Evolutionary conservation across 1,140 invertebrate species (phyloP).

Genomic region (Acyrthosiphon pisum): DNA sequence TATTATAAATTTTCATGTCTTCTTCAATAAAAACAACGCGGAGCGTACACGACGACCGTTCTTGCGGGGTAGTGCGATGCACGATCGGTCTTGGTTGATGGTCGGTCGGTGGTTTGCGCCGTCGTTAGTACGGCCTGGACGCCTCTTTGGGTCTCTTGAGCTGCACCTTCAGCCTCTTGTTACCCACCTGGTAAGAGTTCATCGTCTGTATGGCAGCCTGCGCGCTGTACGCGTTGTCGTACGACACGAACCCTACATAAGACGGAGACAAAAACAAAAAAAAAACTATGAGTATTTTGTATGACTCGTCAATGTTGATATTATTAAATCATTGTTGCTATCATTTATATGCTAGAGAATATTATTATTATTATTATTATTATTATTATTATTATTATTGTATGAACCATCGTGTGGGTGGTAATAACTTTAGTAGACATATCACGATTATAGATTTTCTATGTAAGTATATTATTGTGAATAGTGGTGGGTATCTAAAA

Average conservation of each 20-base stretch:
- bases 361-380: too few relatives aligned
- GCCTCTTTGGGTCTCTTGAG: conserved; percentile 94
- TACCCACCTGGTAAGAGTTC: conserved; percentile 98
- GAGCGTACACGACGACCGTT: background rate
- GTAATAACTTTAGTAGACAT: too few relatives aligned
- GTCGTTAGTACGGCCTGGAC: conserved; percentile 80
- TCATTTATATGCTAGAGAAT: too few relatives aligned
- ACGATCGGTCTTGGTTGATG: background rate
- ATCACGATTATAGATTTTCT: too few relatives aligned
- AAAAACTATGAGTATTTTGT: background rate
- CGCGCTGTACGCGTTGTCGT: conserved; percentile 90
- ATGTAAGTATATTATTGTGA: too few relatives aligned
- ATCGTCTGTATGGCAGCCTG: conserved; percentile 95
- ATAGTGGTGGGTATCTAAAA: too few relatives aligned
- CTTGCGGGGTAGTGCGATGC: too few relatives aligned
- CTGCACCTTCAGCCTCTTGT: conserved; percentile 96
- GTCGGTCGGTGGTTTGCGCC: background rate
- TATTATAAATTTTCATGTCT: background rate
- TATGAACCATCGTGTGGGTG: too few relatives aligned
- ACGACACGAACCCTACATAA: conserved; percentile 87
- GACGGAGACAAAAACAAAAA: background rate
- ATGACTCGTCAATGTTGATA: background rate
- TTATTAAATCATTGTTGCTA: too few relatives aligned
- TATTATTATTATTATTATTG: too few relatives aligned
- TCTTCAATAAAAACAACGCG: background rate